A percentile compares a stretch with the other conserved stretches of the same genome.
Evolutionary conservation across 2,888 invertebrate species (phyloP).

Genomic region (Cantharis lateralis): DNA sequence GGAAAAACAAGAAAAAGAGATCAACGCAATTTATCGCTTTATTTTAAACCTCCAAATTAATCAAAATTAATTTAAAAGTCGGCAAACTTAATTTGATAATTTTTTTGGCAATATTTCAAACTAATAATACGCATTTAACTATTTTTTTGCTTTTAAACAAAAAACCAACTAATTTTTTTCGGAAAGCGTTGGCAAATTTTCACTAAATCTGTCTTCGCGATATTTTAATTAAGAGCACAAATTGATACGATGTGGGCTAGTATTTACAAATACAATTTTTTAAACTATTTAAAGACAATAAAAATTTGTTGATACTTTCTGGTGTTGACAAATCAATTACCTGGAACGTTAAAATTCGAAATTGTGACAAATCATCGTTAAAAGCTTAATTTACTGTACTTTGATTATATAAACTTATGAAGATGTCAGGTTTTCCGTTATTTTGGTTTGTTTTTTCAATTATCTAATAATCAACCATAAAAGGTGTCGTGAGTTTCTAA

Average conservation of each 20-base stretch:
- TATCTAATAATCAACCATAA: neutral
- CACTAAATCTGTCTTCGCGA: neutral
- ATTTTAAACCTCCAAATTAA: neutral
- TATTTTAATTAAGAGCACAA: neutral
- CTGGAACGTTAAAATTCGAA: neutral
- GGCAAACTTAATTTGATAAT: neutral
- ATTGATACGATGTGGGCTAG: neutral
- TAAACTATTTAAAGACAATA: neutral
- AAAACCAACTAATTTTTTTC: neutral
- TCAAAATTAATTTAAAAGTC: neutral
- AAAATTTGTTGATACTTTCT: neutral
- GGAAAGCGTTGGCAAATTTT: neutral
- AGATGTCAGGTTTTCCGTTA: neutral
- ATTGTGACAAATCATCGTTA: neutral
- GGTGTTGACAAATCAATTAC: neutral
- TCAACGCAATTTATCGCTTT: neutral
- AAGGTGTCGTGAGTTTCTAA: neutral
- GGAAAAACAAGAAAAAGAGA: neutral
- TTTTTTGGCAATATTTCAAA: neutral
- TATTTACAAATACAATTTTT: neutral
- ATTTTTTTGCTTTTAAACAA: neutral
- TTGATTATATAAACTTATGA: neutral
- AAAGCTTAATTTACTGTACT: neutral
- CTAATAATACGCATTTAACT: neutral
- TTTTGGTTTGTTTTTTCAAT: neutral